These are phyloP conservation scores for Chrosomus eos DNA, from an alignment of 2,797 vertebrate genomes.

Conservation along the genomic window DNA sequence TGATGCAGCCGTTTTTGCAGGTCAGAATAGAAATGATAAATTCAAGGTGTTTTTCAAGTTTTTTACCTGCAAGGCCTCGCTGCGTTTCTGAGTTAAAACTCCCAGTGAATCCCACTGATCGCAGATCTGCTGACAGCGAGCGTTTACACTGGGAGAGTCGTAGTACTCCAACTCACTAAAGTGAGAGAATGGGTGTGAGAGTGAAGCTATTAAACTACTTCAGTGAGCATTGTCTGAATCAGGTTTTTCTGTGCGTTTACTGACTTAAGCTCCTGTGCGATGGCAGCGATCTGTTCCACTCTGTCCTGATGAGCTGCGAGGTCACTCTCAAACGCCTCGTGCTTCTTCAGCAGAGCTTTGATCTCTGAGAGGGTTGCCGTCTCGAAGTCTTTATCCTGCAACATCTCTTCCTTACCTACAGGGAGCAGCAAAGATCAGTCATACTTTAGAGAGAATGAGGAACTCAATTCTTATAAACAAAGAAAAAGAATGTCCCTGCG, in stretches of 20 bases:
- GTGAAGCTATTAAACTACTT: constrained; percentile 10
- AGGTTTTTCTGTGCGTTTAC: constrained; percentile 39
- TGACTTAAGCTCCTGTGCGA: constrained; percentile 97
- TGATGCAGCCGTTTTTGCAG: too few species aligned
- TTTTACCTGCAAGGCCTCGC: constrained; percentile 91
- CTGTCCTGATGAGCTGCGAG: constrained; percentile 97
- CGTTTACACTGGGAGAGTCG: constrained; percentile 95
- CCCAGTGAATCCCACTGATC: constrained; percentile 97
- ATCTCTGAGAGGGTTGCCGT: constrained; percentile 93
- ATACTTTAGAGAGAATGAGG: neutral
- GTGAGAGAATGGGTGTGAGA: constrained; percentile 1
- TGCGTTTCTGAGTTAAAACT: constrained; percentile 91
- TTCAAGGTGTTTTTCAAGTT: neutral
- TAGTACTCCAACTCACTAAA: constrained; percentile 97
- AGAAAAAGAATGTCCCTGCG: neutral
- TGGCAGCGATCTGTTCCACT: constrained; percentile 97
- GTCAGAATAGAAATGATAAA: neutral
- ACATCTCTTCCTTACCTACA: constrained; percentile 93
- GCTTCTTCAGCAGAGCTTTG: constrained; percentile 97
- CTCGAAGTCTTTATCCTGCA: constrained; percentile 92
- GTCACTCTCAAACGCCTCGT: constrained; percentile 98
- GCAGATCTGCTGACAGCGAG: constrained; percentile 96
- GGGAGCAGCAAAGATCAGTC: constrained; percentile 46
- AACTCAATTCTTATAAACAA: neutral
- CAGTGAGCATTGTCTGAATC: neutral